Evolutionary conservation across 2,797 vertebrate species (phyloP), one percentile per base, ranked within the genome.

Genomic region (Philypnodon macrostomus): DNA sequence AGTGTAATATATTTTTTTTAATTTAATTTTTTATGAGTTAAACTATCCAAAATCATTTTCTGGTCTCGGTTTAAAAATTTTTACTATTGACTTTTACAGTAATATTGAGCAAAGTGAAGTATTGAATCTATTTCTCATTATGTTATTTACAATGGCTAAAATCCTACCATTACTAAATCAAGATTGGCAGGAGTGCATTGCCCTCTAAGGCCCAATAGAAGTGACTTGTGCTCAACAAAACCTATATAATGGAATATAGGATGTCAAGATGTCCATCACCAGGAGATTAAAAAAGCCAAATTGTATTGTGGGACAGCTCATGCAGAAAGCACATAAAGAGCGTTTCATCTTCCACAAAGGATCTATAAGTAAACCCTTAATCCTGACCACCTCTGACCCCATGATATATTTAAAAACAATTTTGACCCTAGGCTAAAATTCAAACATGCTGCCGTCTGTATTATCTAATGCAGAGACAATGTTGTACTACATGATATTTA

Each of bases 261-360:
- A 73, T 61, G 57, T 72, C 59, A 48, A 61, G 54, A 55, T 51
- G 18, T 84, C 74, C 37, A 44, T 81, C 79, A 70, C 41, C 37
- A 16, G 27, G 61, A 67, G 71, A 79, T 79, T 75, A 70, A 61
- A 75, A 47, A 44, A 47, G 47, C 37, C 46, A 48, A 53, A 72
- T 50, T 69, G 61, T 59, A 15, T 16, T 42, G 33, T 49, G 48
- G 53, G 61, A 69, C 62, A 14, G 41, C 47, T 41, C 61, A 40
- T 46, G 59, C 36, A 59, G 27, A 53, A 69, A 70, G 46, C 31
- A 26, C 34, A 64, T 35, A 42, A 67, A 73, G 38, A 27, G 18
- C 29, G 29, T 23, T 46, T 55, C 47, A 46, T 55, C 46, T 16
- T 40, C 40, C 41, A 17, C 7, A 32, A 29, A 7, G 14, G 13